Evolutionary conservation across 1,140 invertebrate species (phyloP), one percentile per base, ranked within the genome.

Genomic region (Eueides isabella): DNA sequence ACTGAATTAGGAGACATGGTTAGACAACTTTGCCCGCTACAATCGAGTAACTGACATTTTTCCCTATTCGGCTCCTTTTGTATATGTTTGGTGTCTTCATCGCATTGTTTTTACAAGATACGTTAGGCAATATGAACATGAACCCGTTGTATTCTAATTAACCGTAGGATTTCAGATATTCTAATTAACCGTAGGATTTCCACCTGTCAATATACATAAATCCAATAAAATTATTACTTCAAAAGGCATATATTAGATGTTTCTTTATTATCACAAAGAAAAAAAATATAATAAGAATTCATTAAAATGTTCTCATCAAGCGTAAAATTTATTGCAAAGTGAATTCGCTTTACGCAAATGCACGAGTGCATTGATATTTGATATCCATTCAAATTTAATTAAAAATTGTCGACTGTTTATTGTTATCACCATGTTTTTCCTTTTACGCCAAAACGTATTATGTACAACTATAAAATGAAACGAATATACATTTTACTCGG

Each of bases 391-490:
- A 12, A 31, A 63, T 69, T 74, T 74, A 74, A 74, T 74, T 69
- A 74, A 75, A 71, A 75, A 72, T 65, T 55, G 35, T 69, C 61
- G 71, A 76, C 30, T 67, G 67, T 75, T 85, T 82, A 82, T 83
- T 74, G 73, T 70, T 65, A 63, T 79, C 72, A 71, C 74, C 75
- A 77, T 79, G 80, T 61, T 66, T 71, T 79, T 80, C 62, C 76
- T 70, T 65, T 65, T 62, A 48, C 31, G 19, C 26, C 31, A 71
- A 74, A 75, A 76, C 76, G 61, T 65, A 67, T 67, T 77, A 80
- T 77, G 70, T 80, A 76, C 75, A 31, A 62, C 62, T 72, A 80
- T 85, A 84, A 82, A 80, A 85, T 87, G 82, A 84, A 78, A 76
- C 71, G 30, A 31, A 41, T 71, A 62, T 38, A 26, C 16, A 65